Base-by-base conservation (phyloP, 2,888 invertebrate genomes). In the Agonopterix heracliana region DNA sequence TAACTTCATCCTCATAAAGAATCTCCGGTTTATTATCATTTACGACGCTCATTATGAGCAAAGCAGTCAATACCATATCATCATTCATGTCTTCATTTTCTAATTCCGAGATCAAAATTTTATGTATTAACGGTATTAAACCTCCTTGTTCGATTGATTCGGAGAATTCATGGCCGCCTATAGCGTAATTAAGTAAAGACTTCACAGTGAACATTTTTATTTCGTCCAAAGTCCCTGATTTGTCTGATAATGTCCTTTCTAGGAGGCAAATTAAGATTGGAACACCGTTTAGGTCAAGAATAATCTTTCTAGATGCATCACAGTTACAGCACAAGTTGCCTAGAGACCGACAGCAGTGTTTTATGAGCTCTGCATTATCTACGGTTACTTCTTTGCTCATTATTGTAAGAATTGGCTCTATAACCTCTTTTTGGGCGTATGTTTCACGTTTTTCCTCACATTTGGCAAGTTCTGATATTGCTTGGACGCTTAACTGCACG, bases 291-390 rank as follows among this genome's bases (percentile, higher is more conserved):
- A 59, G 61, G 10, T 78, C 69, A 1, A 81, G 63, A 38, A 93
- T 86, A 47, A 90, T 72, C 52, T 89, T 89, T 55, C 92, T 87
- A 12, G 92, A 91, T 63, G 89, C 87, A 85, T 96, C 94, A 83
- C 96, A 96, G 70, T 96, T 94, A 74, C 94, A 97, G 74, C 96
- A 96, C 68, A 97, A 92, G 78, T 97, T 97, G 38, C 96, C 97
- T 14, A 97, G 84, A 2, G 96, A 95, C 64, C 97, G 90, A 60
- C 95, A 94, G 41, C 93, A 91, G 71, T 97, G 95, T 58, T 93
- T 93, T 8, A 92, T 81, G 47, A 92, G 73, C 55, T 92, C 90
- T 53, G 90, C 68, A 52, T 79, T 81, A 9, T 90, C 81, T 12
- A 63, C 41, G 38, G 67, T 69, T 3, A 71, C 54, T 40, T 82